Conservation (phyloP, 2,113 vertebrate species). For the Nansenia antarctica region DNA sequence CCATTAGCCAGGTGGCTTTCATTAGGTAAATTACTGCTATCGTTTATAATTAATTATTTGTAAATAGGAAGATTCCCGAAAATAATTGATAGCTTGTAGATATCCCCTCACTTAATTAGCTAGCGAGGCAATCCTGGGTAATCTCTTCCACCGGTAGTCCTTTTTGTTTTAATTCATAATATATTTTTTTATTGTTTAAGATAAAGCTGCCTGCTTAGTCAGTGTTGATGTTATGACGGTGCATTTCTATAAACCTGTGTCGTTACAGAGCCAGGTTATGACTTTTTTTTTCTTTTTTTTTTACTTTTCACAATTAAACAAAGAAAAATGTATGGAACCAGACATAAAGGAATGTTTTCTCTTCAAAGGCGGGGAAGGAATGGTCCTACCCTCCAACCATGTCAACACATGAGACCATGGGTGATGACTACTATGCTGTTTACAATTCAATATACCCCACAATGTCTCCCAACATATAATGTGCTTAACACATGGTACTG, state of each 20-base stretch:
- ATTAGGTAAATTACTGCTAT: conserved; percentile 93
- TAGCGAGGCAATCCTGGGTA: conserved; percentile 45
- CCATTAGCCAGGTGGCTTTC: conserved; percentile 92
- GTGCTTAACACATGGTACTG: background rate
- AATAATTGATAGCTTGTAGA: conserved; percentile 89
- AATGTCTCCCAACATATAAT: background rate
- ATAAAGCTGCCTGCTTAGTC: background rate
- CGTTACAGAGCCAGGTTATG: too few species aligned
- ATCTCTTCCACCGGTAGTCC: conserved; percentile 29
- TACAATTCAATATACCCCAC: background rate
- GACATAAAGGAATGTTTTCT: too few species aligned
- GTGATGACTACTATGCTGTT: background rate
- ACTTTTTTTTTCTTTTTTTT: background rate
- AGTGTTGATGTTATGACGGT: background rate
- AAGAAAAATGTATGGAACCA: too few species aligned
- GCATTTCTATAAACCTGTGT: background rate
- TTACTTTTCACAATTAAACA: too few species aligned
- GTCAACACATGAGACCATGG: background rate
- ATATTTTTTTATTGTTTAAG: background rate
- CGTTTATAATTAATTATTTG: conserved; percentile 96
- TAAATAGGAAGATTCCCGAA: conserved; percentile 90
- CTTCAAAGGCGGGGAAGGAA: too few species aligned
- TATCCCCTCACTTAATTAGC: conserved; percentile 70
- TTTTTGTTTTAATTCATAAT: background rate
- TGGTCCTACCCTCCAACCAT: background rate